These are phyloP conservation scores for Prionailurus bengalensis DNA, from an alignment of 2,113 vertebrate species.

Conservation along the genomic window DNA sequence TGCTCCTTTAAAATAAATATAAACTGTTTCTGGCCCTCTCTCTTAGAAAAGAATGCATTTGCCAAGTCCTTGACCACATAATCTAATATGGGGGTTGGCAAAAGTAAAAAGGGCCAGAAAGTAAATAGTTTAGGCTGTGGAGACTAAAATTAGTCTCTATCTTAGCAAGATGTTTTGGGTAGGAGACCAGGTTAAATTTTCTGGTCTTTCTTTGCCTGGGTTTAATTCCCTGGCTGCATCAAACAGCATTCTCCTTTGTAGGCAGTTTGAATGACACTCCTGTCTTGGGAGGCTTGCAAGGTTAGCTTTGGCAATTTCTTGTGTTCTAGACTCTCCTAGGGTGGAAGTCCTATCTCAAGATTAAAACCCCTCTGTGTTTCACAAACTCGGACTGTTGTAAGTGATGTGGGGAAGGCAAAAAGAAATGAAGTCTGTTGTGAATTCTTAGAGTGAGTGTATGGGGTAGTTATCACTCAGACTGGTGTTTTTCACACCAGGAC, in stretches of 20 bases:
- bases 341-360: not conserved
- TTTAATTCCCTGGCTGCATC: not conserved
- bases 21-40: not conserved
- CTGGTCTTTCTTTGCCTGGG: not conserved
- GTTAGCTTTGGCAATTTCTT: not conserved
- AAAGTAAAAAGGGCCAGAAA: not conserved
- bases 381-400: not conserved
- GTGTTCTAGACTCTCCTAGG: not conserved
- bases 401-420: not conserved
- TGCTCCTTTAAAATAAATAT: not conserved
- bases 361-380: not conserved
- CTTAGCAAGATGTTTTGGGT: not conserved
- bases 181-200: not conserved
- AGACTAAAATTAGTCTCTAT: not conserved
- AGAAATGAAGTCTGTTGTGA: not conserved
- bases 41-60: not conserved
- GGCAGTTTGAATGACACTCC: not conserved
- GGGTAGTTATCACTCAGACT: not conserved
- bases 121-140: not conserved
- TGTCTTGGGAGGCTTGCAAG: not conserved
- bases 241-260: not conserved
- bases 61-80: not conserved
- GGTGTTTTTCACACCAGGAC: not conserved
- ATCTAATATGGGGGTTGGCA: not conserved
- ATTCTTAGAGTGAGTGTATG: not conserved